A percentile compares a stretch with the other conserved stretches of the same genome.
These are phyloP conservation scores for Amphimallon solstitiale DNA, from an alignment of 2,888 invertebrate species.

Conservation along the genomic window DNA sequence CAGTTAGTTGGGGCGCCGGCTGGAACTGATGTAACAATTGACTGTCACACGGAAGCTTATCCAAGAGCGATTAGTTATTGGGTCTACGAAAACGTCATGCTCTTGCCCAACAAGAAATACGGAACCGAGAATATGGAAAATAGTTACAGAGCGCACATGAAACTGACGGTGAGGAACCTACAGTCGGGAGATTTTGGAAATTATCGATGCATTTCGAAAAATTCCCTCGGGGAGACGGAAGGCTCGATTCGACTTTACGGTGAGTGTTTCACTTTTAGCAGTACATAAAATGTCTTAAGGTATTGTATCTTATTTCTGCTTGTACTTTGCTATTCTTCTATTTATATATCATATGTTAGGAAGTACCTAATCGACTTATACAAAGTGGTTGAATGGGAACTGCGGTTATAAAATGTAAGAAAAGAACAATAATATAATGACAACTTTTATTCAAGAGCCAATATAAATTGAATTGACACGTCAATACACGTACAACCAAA, in stretches of 20 bases:
- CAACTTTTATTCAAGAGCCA: too few relatives aligned
- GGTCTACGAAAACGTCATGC: conserved; percentile 91
- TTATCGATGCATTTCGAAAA: conserved; percentile 93
- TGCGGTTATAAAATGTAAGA: too few relatives aligned
- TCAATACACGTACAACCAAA: too few relatives aligned
- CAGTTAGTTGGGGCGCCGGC: conserved; percentile 92
- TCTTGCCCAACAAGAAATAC: conserved; percentile 88
- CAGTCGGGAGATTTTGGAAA: conserved; percentile 88
- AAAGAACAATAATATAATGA: too few relatives aligned
- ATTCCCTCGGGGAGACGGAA: conserved; percentile 92
- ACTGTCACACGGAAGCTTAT: conserved; percentile 93
- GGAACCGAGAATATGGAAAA: conserved; percentile 85
- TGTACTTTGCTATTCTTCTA: too few relatives aligned
- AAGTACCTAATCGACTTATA: too few relatives aligned
- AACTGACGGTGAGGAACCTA: conserved; percentile 85
- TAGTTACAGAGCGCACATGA: conserved; percentile 91
- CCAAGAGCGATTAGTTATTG: conserved; percentile 93
- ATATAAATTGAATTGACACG: too few relatives aligned
- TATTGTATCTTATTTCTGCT: too few relatives aligned
- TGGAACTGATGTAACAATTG: conserved; percentile 90
- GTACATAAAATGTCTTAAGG: too few relatives aligned
- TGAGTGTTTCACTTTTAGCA: conserved; percentile 63
- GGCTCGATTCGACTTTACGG: conserved; percentile 92
- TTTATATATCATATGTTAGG: too few relatives aligned
- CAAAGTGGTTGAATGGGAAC: too few relatives aligned